Conservation (phyloP, 1,140 invertebrate species). For the Dryas iulia region DNA sequence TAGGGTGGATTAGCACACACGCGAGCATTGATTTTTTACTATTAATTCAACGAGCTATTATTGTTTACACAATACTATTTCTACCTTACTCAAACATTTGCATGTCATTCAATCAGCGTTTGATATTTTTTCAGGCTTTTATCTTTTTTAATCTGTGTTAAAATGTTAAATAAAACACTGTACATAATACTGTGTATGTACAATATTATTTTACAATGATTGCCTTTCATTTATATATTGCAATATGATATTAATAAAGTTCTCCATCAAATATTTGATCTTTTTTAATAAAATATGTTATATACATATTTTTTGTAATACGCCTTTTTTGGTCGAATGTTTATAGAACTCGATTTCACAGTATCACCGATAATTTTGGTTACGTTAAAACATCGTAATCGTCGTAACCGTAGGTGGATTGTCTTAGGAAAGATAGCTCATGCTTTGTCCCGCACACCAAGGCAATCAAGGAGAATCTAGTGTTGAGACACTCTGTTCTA, state of each 20-base stretch:
- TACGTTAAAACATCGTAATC: no score
- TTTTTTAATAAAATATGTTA: not conserved
- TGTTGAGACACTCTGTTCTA: no score
- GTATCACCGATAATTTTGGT: no score
- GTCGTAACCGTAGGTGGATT: no score
- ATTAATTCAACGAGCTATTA: not conserved
- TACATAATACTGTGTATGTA: not conserved
- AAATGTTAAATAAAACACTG: not conserved
- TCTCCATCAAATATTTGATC: not conserved
- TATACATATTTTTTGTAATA: no score
- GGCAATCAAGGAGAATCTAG: no score
- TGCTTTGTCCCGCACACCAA: no score
- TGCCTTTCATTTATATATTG: not conserved
- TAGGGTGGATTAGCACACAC: not conserved
- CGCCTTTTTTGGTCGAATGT: no score
- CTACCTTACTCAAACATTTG: not conserved
- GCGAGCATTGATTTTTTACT: not conserved
- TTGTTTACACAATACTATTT: not conserved
- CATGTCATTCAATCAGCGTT: constrained; percentile 1
- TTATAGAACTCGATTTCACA: no score
- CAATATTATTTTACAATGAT: not conserved
- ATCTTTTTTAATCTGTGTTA: constrained; percentile 1
- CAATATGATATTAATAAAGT: not conserved
- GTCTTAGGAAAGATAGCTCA: no score
- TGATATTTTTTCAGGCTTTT: constrained; percentile 13